Conservation (phyloP, 2,888 invertebrate genomes). For the Eupithecia insigniata region DNA sequence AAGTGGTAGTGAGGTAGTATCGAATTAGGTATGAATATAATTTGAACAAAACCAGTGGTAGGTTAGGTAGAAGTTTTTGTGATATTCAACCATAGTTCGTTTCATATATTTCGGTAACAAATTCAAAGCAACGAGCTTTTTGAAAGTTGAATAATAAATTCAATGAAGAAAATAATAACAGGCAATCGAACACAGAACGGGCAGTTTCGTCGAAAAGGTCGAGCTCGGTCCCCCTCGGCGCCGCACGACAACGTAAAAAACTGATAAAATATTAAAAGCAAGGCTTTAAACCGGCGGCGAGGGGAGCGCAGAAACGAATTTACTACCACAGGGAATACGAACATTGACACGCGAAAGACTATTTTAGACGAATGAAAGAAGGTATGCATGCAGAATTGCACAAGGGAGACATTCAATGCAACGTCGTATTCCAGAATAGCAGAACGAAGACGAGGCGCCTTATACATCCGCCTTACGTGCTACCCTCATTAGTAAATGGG, state of each 20-base stretch:
- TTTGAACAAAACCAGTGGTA: not conserved
- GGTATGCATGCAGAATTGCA: constrained; percentile 50
- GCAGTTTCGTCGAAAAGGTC: constrained; percentile 66
- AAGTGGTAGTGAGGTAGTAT: not conserved
- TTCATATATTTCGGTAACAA: not conserved
- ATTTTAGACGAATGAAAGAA: constrained; percentile 58
- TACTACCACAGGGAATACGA: constrained; percentile 70
- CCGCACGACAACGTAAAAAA: constrained; percentile 76
- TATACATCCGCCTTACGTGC: constrained; percentile 54
- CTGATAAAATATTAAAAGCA: constrained; percentile 81
- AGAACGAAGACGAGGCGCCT: constrained; percentile 46
- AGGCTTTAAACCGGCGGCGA: constrained; percentile 62
- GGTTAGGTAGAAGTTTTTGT: not conserved
- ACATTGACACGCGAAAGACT: constrained; percentile 56
- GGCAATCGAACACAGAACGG: constrained; percentile 64
- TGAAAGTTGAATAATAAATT: constrained; percentile 31
- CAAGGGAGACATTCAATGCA: constrained; percentile 53
- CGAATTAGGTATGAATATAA: not conserved
- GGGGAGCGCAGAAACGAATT: constrained; percentile 69
- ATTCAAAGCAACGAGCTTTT: constrained; percentile 19
- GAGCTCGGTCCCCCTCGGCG: constrained; percentile 65
- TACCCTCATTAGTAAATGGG: constrained; percentile 64
- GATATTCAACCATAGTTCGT: not conserved
- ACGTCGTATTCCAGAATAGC: constrained; percentile 49
- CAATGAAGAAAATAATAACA: constrained; percentile 40